phyloP scores from a whole-genome alignment of 1,140 invertebrate species.

The Himalopsyche phryganea region DNA sequence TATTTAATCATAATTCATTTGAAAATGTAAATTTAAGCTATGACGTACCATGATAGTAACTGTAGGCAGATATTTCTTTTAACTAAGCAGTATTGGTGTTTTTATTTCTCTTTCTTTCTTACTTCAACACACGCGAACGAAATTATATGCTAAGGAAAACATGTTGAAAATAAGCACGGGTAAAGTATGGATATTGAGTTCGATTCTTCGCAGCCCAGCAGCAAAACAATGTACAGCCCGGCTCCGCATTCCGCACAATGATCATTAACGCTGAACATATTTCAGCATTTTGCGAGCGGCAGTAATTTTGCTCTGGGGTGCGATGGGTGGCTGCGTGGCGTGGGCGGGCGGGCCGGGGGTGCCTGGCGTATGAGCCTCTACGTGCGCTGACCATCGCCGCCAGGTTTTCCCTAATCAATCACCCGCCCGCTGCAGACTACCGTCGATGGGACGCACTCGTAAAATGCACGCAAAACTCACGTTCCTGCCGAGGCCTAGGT shows the following conservation, averaged over 20 bases:
- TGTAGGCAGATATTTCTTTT: too few species aligned
- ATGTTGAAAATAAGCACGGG: too few species aligned
- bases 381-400: conserved; percentile 17
- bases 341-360: neutral
- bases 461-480: conserved; percentile 12
- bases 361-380: neutral
- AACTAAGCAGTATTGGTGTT: too few species aligned
- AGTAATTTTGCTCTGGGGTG: conserved; percentile 24
- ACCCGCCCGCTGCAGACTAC: conserved; percentile 4
- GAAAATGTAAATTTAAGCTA: too few species aligned
- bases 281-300: conserved; percentile 33
- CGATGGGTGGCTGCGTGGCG: neutral
- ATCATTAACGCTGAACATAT: conserved; percentile 33
- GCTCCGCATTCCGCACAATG: conserved; percentile 13
- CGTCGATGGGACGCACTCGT: conserved; percentile 9
- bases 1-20: too few species aligned
- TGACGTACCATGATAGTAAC: too few species aligned
- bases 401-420: conserved; percentile 35
- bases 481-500: neutral
- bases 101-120: too few species aligned
- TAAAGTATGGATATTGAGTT: too few species aligned
- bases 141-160: too few species aligned
- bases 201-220: too few species aligned
- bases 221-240: too few species aligned
- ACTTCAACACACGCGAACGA: too few species aligned